Base-by-base conservation (phyloP, 2,888 invertebrate genomes). In the Homarus gammarus region DNA sequence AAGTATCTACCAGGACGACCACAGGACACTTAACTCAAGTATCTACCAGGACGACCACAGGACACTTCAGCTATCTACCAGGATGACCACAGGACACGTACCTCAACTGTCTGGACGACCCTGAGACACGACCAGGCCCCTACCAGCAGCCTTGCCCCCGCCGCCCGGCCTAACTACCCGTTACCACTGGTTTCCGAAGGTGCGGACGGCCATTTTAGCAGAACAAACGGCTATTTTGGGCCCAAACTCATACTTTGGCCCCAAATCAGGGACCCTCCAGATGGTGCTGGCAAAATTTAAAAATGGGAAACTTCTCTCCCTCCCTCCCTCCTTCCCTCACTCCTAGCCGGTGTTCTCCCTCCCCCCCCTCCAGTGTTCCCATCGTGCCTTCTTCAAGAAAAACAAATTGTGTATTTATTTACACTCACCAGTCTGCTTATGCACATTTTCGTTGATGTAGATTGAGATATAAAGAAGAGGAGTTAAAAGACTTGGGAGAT, bases 161-260 rank as follows among this genome's bases (percentile, higher is more conserved):
- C 56, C 56, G 49, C 18, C 56, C 33, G 38, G 40, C 72, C 72
- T 83, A 70, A 83, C 44, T 68, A 83, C 40, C 33, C 49, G 83
- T 83, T 83, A 40, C 83, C 70, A 83, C 40, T 51, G 83, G 83
- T 83, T 83, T 83, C 44, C 83, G 83, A 83, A 83, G 83, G 49
- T 36, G 40, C 49, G 33, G 68, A 82, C 68, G 82, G 61, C 70
- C 82, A 38, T 68, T 49, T 12, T 36, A 38, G 78, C 78, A 31
- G 82, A 40, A 40, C 82, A 22, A 36, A 61, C 72, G 68, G 68
- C 72, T 18, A 31, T 83, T 83, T 51, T 36, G 82, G 27, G 3
- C 33, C 49, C 83, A 49, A 83, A 83, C 72, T 70, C 70, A 51
- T 72, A 83, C 83, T 83, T 70, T 22, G 70, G 49, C 36, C 38